Percentiles rank a stretch among this genome's conserved stretches.
phyloP scores from a whole-genome alignment of 30 jellyfish, hydroid and myxozoan species.

The Rhopilema esculentum region DNA sequence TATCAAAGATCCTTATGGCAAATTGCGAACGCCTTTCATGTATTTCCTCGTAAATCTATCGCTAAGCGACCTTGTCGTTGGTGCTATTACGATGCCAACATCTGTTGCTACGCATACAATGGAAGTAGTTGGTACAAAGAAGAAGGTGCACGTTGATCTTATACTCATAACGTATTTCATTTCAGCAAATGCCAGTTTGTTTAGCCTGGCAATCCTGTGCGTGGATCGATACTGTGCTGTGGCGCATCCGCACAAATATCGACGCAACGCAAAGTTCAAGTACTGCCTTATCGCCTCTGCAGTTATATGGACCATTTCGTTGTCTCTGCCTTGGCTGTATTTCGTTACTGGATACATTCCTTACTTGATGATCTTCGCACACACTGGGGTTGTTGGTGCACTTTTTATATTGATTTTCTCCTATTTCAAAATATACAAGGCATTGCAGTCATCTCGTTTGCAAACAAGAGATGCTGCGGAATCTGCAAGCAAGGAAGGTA shows the following conservation, averaged over 20 bases:
- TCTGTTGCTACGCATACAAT: conserved; percentile 81
- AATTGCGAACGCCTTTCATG: conserved; percentile 92
- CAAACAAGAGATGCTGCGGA: conserved; percentile 24
- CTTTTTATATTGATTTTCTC: conserved; percentile 48
- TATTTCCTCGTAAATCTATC: conserved; percentile 80
- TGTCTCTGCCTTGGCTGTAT: conserved; percentile 68
- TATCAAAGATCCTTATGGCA: conserved; percentile 72
- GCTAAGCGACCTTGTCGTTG: conserved; percentile 81
- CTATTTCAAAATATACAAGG: conserved; percentile 56
- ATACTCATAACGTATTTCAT: conserved; percentile 67
- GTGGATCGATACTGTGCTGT: conserved; percentile 83
- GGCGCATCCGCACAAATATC: conserved; percentile 56
- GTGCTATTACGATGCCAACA: conserved; percentile 75
- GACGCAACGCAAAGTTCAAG: conserved; percentile 36
- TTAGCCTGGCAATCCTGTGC: conserved; percentile 78
- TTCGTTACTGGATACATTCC: conserved; percentile 74
- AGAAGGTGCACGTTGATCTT: conserved; percentile 50
- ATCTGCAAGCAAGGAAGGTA: background rate
- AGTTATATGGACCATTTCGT: conserved; percentile 60
- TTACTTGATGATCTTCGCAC: conserved; percentile 81
- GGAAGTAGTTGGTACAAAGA: conserved; percentile 77
- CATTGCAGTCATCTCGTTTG: background rate
- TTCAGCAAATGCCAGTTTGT: conserved; percentile 78
- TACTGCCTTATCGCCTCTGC: conserved; percentile 51
- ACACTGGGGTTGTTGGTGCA: conserved; percentile 49